These are phyloP conservation scores for Volucella inflata DNA, from an alignment of 2,888 invertebrate genomes.

Conservation along the genomic window DNA sequence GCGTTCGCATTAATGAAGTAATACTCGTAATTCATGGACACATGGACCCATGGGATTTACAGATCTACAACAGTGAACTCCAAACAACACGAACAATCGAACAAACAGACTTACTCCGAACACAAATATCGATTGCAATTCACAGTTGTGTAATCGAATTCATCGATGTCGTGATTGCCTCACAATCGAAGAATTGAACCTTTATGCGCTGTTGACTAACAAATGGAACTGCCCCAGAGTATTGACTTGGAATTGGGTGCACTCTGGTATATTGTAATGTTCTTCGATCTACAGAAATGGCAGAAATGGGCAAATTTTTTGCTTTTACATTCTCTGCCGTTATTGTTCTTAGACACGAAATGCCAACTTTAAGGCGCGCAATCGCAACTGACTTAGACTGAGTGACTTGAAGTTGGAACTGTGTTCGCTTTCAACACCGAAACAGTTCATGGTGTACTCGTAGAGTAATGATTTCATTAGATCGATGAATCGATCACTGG, in stretches of 20 bases:
- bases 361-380: constrained; percentile 38
- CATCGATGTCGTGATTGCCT: constrained; percentile 60
- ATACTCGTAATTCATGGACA: constrained; percentile 60
- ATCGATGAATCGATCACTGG: constrained; percentile 68
- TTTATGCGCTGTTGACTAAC: constrained; percentile 1
- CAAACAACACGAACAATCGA: background rate
- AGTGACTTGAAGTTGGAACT: background rate
- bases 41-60: background rate
- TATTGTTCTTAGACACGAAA: constrained; percentile 66
- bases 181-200: constrained; percentile 34
- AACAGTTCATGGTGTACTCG: constrained; percentile 49
- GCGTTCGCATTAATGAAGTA: constrained; percentile 63
- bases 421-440: constrained; percentile 43
- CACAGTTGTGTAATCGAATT: constrained; percentile 68
- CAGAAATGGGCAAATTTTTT: too few relatives aligned
- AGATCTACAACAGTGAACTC: too few relatives aligned
- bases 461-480: constrained; percentile 72
- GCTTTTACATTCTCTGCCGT: background rate
- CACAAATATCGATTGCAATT: constrained; percentile 51
- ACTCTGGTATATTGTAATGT: background rate
- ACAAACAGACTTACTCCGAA: background rate
- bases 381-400: background rate
- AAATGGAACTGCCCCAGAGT: constrained; percentile 40
- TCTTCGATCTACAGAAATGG: too few relatives aligned
- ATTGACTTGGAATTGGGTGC: background rate